These are phyloP conservation scores for Trichonephila clavata DNA, from an alignment of 1,140 invertebrate species.

Conservation along the genomic window DNA sequence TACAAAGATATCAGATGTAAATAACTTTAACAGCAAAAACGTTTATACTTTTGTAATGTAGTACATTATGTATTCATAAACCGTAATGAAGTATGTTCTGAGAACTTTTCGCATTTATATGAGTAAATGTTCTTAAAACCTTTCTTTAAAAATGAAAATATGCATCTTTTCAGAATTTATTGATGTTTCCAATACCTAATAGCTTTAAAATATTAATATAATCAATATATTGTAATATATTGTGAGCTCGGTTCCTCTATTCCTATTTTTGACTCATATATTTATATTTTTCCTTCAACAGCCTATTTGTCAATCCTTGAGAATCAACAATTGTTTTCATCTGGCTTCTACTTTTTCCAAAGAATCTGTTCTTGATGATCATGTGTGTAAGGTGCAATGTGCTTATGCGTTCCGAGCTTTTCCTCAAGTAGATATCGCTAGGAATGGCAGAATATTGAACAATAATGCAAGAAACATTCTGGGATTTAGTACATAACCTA, in stretches of 20 bases:
- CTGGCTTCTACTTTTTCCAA: constrained; percentile 90
- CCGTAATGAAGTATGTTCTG: no score
- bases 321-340: constrained; percentile 92
- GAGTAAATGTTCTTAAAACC: no score
- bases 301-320: constrained; percentile 93
- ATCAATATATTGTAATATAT: no score
- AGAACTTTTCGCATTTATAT: no score
- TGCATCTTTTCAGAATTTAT: no score
- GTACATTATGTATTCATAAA: background rate
- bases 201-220: no score
- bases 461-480: constrained; percentile 15
- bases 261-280: background rate
- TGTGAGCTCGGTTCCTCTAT: no score
- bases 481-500: constrained; percentile 69
- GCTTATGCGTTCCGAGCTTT: constrained; percentile 82
- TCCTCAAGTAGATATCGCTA: constrained; percentile 73
- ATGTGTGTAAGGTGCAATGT: constrained; percentile 95
- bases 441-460: constrained; percentile 46
- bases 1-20: no score
- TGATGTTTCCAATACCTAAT: no score
- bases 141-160: no score
- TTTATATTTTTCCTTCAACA: constrained; percentile 81
- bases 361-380: constrained; percentile 90
- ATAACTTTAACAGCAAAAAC: no score
- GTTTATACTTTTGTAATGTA: background rate